Percentiles rank a stretch among this genome's conserved stretches.
These are phyloP conservation scores for Sarcophaga caerulescens DNA, from an alignment of 2,888 invertebrate genomes.

Conservation along the genomic window DNA sequence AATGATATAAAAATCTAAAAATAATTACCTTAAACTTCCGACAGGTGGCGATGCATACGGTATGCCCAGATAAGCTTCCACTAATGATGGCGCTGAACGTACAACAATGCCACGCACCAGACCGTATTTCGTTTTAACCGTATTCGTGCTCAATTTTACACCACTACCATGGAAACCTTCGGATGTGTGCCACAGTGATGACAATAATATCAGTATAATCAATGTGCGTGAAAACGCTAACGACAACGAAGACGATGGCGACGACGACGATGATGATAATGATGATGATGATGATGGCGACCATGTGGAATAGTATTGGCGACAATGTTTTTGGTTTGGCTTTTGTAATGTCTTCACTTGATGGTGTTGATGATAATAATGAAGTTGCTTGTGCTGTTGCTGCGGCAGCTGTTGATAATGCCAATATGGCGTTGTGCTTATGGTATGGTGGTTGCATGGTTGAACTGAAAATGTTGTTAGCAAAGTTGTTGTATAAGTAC, in stretches of 20 bases:
- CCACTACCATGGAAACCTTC: conserved; percentile 75
- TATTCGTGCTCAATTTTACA: conserved; percentile 83
- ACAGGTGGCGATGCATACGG: conserved; percentile 96
- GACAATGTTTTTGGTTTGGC: conserved; percentile 9
- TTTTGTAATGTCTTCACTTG: not conserved
- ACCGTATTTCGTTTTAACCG: conserved; percentile 95
- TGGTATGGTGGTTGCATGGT: conserved; percentile 7
- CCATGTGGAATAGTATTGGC: not conserved
- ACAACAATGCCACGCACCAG: conserved; percentile 92
- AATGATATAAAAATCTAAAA: conserved; percentile 57
- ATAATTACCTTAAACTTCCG: conserved; percentile 89
- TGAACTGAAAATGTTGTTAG: not conserved
- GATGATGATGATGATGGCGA: conserved; percentile 2
- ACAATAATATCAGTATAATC: conserved; percentile 74
- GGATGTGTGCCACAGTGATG: conserved; percentile 75
- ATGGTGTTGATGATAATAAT: conserved; percentile 6
- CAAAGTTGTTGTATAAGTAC: conserved; percentile 20
- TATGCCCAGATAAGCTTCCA: conserved; percentile 96
- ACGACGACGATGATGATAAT: not conserved
- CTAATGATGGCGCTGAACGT: conserved; percentile 87
- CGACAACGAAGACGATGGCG: conserved; percentile 31
- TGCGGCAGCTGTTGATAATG: conserved; percentile 43
- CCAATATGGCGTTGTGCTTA: conserved; percentile 33
- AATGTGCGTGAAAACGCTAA: conserved; percentile 66
- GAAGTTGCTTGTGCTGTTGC: conserved; percentile 15